A percentile compares a stretch with the other conserved stretches of the same genome.
These are phyloP conservation scores for Diabrotica balteata DNA, from an alignment of 2,888 invertebrate genomes.

Conservation along the genomic window DNA sequence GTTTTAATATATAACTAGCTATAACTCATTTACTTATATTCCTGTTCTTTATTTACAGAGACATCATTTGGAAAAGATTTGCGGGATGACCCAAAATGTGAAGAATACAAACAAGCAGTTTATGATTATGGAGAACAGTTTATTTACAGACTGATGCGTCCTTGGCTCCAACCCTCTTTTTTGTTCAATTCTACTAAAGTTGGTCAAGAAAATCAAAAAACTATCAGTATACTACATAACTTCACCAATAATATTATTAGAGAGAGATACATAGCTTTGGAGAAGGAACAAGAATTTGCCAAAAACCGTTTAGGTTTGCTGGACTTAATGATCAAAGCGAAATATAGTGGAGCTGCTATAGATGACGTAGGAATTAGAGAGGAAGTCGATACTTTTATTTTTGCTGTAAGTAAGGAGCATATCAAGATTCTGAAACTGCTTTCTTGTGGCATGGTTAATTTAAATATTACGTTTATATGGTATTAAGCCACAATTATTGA, in stretches of 20 bases:
- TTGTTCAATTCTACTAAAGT: not conserved
- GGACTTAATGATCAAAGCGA: slow-evolving; percentile 64
- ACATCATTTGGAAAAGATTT: slow-evolving; percentile 7
- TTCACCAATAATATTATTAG: slow-evolving; percentile 31
- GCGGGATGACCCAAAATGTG: not conserved
- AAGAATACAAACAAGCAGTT: not conserved
- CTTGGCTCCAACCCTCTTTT: not conserved
- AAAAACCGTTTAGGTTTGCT: slow-evolving; percentile 63
- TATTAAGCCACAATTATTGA: too few species aligned
- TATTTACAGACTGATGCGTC: not conserved
- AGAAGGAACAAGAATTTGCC: not conserved
- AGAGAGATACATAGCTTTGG: slow-evolving; percentile 23
- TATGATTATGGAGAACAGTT: slow-evolving; percentile 8
- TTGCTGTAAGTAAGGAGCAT: slow-evolving; percentile 54
- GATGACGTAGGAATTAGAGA: slow-evolving; percentile 65
- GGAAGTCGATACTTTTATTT: slow-evolving; percentile 70
- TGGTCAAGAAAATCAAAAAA: not conserved
- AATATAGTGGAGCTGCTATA: slow-evolving; percentile 60
- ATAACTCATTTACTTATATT: too few species aligned
- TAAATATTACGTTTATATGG: too few species aligned
- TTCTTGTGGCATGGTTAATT: too few species aligned
- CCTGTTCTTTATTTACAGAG: not conserved
- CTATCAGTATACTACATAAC: slow-evolving; percentile 25
- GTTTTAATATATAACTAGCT: too few species aligned
- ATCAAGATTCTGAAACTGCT: too few species aligned